phyloP scores from a whole-genome alignment of 2,797 vertebrate species.

The Spea hammondii region DNA sequence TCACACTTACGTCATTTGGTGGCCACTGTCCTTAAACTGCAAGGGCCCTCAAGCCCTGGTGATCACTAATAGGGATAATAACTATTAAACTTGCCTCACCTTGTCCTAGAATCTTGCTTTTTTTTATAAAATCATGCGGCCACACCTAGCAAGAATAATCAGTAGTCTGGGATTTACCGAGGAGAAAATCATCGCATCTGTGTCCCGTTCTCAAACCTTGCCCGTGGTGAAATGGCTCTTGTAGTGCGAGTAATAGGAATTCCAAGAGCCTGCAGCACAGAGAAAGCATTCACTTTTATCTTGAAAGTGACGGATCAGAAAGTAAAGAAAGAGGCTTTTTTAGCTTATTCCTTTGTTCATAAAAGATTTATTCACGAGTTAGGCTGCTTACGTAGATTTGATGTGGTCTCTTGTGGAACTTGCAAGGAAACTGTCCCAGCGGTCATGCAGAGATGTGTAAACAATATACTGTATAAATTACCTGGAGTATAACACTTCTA shows the following conservation, averaged over 20 bases:
- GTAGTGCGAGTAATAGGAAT: slow-evolving; percentile 63
- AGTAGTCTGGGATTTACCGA: slow-evolving; percentile 51
- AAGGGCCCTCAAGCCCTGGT: too few relatives aligned
- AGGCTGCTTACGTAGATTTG: slow-evolving; percentile 51
- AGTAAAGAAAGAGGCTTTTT: slow-evolving; percentile 61
- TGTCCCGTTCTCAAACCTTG: slow-evolving; percentile 58
- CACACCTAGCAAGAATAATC: slow-evolving; percentile 8
- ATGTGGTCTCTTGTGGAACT: slow-evolving; percentile 44
- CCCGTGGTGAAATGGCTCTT: slow-evolving; percentile 61
- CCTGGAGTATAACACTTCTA: slow-evolving; percentile 18
- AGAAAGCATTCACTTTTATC: slow-evolving; percentile 73
- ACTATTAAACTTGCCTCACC: neutral
- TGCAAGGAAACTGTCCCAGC: slow-evolving; percentile 43
- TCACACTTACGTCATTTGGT: too few relatives aligned
- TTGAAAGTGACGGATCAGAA: slow-evolving; percentile 67
- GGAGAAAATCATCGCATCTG: slow-evolving; percentile 51
- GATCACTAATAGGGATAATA: too few relatives aligned
- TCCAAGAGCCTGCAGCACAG: slow-evolving; percentile 60
- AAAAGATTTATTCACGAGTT: slow-evolving; percentile 72
- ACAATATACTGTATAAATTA: slow-evolving; percentile 40
- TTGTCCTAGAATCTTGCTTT: neutral
- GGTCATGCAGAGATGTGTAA: slow-evolving; percentile 39
- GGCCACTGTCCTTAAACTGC: too few relatives aligned
- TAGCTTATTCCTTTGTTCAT: slow-evolving; percentile 68
- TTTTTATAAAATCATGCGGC: neutral